These are phyloP conservation scores for Loxodonta africana DNA, from an alignment of 2,113 vertebrate species.

Conservation along the genomic window DNA sequence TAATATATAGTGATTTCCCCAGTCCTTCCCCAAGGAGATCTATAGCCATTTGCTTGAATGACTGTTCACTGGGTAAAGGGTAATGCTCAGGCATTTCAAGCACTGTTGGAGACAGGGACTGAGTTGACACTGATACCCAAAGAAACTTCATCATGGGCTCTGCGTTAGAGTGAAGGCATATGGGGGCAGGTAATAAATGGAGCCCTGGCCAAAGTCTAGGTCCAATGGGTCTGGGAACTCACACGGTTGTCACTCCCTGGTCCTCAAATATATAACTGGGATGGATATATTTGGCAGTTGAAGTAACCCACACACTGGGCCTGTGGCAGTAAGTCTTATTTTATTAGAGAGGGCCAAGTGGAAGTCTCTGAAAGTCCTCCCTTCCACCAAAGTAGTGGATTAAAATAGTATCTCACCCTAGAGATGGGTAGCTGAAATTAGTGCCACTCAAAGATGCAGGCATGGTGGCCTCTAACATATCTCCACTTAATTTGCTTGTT, in stretches of 20 bases:
- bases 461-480: background rate
- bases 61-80: background rate
- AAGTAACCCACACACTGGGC: background rate
- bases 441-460: background rate
- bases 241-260: background rate
- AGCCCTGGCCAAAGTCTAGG: background rate
- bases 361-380: background rate
- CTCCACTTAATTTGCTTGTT: background rate
- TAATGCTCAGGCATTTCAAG: background rate
- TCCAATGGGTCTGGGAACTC: background rate
- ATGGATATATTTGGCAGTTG: background rate
- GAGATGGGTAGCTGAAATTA: background rate
- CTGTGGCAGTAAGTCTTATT: background rate
- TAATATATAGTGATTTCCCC: background rate
- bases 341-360: background rate
- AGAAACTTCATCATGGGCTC: background rate
- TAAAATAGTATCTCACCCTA: background rate
- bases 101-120: background rate
- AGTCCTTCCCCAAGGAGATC: background rate
- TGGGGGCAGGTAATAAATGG: background rate
- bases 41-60: background rate
- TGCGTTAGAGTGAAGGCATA: background rate
- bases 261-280: background rate
- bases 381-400: background rate
- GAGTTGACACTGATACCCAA: background rate